Percentiles rank a stretch among this genome's conserved stretches.
These are phyloP conservation scores for Lamproptera curius DNA, from an alignment of 2,888 invertebrate species.

Conservation along the genomic window DNA sequence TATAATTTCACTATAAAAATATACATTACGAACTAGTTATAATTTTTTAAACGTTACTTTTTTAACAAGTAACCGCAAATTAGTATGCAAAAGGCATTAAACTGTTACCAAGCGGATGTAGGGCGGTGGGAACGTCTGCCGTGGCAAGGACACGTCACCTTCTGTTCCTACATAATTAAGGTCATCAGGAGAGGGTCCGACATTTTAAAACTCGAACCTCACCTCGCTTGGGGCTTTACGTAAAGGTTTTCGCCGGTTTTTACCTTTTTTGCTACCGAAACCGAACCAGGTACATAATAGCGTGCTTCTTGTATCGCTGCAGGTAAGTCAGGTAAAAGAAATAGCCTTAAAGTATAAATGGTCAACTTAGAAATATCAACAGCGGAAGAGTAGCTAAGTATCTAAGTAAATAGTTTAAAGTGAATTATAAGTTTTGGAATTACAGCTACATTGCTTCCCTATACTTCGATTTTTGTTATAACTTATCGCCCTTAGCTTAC, in stretches of 20 bases:
- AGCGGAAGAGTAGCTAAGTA: no score
- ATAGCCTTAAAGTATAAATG: no score
- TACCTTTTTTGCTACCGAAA: background rate
- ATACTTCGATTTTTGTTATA: no score
- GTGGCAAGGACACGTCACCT: slow-evolving; percentile 50
- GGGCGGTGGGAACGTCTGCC: slow-evolving; percentile 41
- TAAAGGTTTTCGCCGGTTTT: slow-evolving; percentile 14
- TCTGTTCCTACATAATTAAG: slow-evolving; percentile 50
- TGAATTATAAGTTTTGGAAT: no score
- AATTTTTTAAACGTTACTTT: no score
- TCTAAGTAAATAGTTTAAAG: no score
- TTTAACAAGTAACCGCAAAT: background rate
- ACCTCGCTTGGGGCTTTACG: background rate
- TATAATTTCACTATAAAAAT: background rate
- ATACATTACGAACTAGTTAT: background rate
- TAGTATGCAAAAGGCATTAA: slow-evolving; percentile 8
- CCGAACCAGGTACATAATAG: background rate
- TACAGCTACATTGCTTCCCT: no score
- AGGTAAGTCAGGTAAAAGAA: no score
- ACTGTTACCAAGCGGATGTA: slow-evolving; percentile 48
- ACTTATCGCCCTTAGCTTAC: no score
- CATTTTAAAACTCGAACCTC: slow-evolving; percentile 9
- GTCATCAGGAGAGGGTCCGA: slow-evolving; percentile 35
- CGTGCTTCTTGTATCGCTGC: background rate
- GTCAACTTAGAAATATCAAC: no score